Base-by-base conservation (phyloP, 2,113 vertebrate genomes). In the Dermatemys mawii region DNA sequence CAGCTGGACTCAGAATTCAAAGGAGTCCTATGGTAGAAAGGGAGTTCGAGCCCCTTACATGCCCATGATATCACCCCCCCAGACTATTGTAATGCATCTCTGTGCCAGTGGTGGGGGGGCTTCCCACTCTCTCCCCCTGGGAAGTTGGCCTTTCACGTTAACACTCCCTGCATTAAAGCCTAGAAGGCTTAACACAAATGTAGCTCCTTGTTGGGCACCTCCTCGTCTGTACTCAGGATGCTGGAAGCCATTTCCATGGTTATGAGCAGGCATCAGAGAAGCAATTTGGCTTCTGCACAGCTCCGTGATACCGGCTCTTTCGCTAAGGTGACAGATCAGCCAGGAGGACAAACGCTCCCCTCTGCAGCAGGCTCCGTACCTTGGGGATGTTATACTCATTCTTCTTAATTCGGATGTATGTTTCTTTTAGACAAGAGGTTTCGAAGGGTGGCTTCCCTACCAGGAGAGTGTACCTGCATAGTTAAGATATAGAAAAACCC, bases 381-480 rank as follows among this genome's bases (percentile, higher is more conserved):
- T 99, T 99, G 87, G 99, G 99, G 92, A 99, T 98, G 5, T 97
- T 98, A 94, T 99, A 99, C 80, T 98, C 99, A 5, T 99, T 99
- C 96, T 99, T 99, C 98, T 99, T 99, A 96, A 99, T 99, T 60
- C 99, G 98, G 94, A 98, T 97, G 95, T 99, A 99, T 0, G 99
- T 99, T 73, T 99, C 99, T 96, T 99, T 99, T 41, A 99, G 98
- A 84, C 99, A 99, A 35, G 99, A 99, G 0, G 99, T 99, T 97
- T 99, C 99, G 88, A 99, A 99, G 3, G 99, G 99, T 0, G 99
- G 99, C 35, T 99, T 99, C 38, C 99, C 99, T 50, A 99, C 99
- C 95, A 99, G 95, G 94, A 99, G 95, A 8, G 99, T 99, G 94
- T 99, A 99, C 98, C 99, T 99, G 96, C 2, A 4, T 7, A 22